phyloP scores from a whole-genome alignment of 2,113 vertebrate genomes.

The Neolamprologus kungweensis region DNA sequence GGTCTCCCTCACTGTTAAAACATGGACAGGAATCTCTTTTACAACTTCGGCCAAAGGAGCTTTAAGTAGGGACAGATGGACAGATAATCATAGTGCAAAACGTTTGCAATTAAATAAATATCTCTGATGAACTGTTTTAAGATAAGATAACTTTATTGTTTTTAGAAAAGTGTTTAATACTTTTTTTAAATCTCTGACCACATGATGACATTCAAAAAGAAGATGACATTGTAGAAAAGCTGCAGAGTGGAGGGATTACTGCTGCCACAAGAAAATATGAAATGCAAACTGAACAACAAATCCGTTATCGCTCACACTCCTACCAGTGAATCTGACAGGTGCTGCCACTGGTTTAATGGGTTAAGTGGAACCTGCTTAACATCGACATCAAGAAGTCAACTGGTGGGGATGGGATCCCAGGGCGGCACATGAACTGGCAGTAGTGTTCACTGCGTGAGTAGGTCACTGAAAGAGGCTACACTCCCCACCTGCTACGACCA shows the following conservation, averaged over 20 bases:
- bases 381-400: neutral
- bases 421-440: too few species aligned
- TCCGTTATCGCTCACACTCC: neutral
- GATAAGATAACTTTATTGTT: neutral
- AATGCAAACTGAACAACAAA: fast-evolving
- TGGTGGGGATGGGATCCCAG: neutral
- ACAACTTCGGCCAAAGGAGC: fast-evolving
- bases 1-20: neutral
- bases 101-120: neutral
- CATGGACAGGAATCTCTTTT: neutral
- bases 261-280: neutral
- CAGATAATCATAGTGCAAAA: neutral
- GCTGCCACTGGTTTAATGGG: neutral
- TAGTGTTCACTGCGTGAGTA: neutral
- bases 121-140: neutral
- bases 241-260: fast-evolving
- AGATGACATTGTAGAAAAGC: neutral
- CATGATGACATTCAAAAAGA: neutral
- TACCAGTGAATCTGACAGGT: neutral
- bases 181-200: fast-evolving
- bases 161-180: neutral
- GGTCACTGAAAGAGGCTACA: neutral
- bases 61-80: neutral
- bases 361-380: neutral
- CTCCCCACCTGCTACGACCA: neutral